Conservation (phyloP, 2,888 invertebrate genomes). For the Orthosia gracilis region DNA sequence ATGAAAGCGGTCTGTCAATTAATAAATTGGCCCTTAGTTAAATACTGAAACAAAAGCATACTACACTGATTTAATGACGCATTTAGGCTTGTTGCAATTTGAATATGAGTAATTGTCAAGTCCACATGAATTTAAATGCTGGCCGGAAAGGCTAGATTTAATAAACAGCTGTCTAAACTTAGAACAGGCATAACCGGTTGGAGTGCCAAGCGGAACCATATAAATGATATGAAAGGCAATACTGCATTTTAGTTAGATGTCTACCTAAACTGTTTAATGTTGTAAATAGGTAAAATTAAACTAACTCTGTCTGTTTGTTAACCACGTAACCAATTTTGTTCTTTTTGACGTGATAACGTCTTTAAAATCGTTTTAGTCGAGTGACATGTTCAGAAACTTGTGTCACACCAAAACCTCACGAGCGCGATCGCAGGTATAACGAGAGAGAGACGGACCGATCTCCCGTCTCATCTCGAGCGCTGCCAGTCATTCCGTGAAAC, state of each 20-base stretch:
- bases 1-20: too few species aligned
- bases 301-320: too few species aligned
- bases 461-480: too few species aligned
- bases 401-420: too few species aligned
- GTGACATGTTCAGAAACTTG: too few species aligned
- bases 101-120: constrained; percentile 32
- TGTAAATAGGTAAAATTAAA: neutral
- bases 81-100: constrained; percentile 5
- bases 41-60: neutral
- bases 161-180: constrained; percentile 28
- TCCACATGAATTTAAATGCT: constrained; percentile 3
- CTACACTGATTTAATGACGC: constrained; percentile 14
- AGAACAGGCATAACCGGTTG: constrained; percentile 47
- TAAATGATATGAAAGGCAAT: constrained; percentile 33
- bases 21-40: too few species aligned
- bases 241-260: constrained; percentile 22
- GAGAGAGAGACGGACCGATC: too few species aligned
- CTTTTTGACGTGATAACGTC: too few species aligned
- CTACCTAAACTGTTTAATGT: neutral
- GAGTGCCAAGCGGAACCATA: constrained; percentile 17
- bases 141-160: constrained; percentile 1
- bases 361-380: too few species aligned
- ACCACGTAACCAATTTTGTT: too few species aligned
- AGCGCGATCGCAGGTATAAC: too few species aligned
- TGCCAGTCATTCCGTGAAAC: too few species aligned